These are phyloP conservation scores for Stichopus chloronotus DNA, from an alignment of 35 echinoderm and acorn worm genomes.

Conservation along the genomic window DNA sequence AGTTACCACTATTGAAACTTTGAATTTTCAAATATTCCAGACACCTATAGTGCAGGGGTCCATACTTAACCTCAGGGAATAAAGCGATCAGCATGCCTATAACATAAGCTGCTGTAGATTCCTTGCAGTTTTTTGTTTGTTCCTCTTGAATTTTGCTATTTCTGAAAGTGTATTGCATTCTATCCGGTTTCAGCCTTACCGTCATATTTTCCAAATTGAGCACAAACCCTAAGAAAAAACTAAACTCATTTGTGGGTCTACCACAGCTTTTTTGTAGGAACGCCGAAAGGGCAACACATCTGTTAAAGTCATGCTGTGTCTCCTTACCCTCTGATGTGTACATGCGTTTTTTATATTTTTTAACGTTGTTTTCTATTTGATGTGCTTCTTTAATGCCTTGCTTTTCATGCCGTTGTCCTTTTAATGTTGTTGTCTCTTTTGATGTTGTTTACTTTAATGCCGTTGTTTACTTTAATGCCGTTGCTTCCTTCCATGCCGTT, in stretches of 20 bases:
- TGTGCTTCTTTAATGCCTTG: too few relatives aligned
- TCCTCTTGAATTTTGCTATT: background rate
- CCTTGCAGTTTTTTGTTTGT: background rate
- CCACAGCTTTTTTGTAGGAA: constrained; percentile 1
- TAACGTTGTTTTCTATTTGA: too few relatives aligned
- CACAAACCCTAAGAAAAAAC: constrained; percentile 29
- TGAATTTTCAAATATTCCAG: constrained; percentile 31
- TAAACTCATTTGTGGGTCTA: constrained; percentile 5
- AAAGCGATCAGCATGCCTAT: constrained; percentile 55
- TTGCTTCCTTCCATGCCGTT: too few relatives aligned
- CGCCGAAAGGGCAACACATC: too few relatives aligned
- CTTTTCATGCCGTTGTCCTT: too few relatives aligned
- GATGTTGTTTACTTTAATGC: too few relatives aligned
- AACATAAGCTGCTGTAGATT: constrained; percentile 18
- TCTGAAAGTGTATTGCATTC: background rate
- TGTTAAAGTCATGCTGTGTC: too few relatives aligned
- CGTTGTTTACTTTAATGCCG: too few relatives aligned
- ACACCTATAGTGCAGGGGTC: constrained; percentile 34
- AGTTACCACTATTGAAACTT: constrained; percentile 14
- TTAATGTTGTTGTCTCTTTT: too few relatives aligned
- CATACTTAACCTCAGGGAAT: constrained; percentile 57
- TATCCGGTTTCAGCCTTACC: constrained; percentile 12
- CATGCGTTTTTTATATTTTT: too few relatives aligned
- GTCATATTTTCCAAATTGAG: constrained; percentile 44
- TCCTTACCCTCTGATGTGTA: too few relatives aligned